These are phyloP conservation scores for Gobio gobio DNA, from an alignment of 2,113 vertebrate species.

Conservation along the genomic window DNA sequence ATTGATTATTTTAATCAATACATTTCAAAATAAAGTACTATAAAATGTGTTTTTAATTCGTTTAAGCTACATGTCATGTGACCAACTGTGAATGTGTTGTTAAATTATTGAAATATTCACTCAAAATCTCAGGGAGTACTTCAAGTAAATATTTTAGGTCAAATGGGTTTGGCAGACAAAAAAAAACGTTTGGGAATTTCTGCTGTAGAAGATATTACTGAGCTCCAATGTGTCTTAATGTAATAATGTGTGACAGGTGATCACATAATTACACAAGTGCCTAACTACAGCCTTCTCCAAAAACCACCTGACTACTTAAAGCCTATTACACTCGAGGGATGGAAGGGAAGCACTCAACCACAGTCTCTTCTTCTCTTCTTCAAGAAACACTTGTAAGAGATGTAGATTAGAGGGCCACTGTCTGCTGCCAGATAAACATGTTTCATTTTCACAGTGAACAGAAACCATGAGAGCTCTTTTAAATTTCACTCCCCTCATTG, in stretches of 20 bases:
- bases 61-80: no score
- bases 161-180: not conserved
- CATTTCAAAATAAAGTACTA: no score
- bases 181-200: not conserved
- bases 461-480: slow-evolving; percentile 26
- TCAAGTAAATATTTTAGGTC: not conserved
- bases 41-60: no score
- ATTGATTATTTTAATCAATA: not conserved
- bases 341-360: not conserved
- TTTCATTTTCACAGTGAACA: slow-evolving; percentile 53
- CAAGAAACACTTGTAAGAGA: slow-evolving; percentile 64
- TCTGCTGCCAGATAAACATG: slow-evolving; percentile 54
- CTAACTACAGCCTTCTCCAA: slow-evolving; percentile 8
- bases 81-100: not conserved
- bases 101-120: not conserved
- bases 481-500: slow-evolving; percentile 6
- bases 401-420: slow-evolving; percentile 64
- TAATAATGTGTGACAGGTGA: not conserved
- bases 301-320: slow-evolving; percentile 16
- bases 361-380: slow-evolving; percentile 49
- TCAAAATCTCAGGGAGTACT: not conserved
- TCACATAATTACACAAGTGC: slow-evolving; percentile 10
- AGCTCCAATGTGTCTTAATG: not conserved
- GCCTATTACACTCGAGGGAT: slow-evolving; percentile 14
- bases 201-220: not conserved